Conservation (phyloP, 2,888 invertebrate species). For the Catocala nupta region DNA sequence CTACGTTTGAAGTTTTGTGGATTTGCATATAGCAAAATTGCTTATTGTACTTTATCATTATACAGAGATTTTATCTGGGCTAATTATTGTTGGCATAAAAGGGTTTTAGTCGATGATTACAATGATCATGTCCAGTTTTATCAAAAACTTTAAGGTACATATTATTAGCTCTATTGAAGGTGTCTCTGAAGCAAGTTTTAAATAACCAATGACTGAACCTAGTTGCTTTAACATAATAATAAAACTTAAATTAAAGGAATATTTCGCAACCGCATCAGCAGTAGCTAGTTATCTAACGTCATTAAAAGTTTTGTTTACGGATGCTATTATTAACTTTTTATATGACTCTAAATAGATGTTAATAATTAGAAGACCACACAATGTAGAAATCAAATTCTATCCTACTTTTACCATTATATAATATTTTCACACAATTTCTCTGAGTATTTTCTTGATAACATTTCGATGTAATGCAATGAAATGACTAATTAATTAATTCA, state of each 20-base stretch:
- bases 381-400: conserved; percentile 15
- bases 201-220: too few species aligned
- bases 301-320: not conserved
- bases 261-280: not conserved
- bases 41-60: not conserved
- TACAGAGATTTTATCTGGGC: too few species aligned
- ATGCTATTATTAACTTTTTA: not conserved
- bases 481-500: conserved; percentile 37
- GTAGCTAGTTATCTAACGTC: not conserved
- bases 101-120: too few species aligned
- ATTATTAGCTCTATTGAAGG: too few species aligned
- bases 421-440: conserved; percentile 46
- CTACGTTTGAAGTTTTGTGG: conserved; percentile 3
- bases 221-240: too few species aligned
- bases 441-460: conserved; percentile 19
- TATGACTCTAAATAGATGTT: not conserved
- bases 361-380: not conserved
- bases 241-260: too few species aligned
- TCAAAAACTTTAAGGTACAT: too few species aligned
- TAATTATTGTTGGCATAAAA: too few species aligned
- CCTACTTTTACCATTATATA: conserved; percentile 20
- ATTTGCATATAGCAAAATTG: conserved; percentile 3
- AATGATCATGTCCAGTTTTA: too few species aligned
- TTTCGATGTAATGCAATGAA: conserved; percentile 17
- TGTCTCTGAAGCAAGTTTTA: too few species aligned